Evolutionary conservation across 2,113 vertebrate genomes (phyloP).

Genomic region (Bostrychus sinensis): DNA sequence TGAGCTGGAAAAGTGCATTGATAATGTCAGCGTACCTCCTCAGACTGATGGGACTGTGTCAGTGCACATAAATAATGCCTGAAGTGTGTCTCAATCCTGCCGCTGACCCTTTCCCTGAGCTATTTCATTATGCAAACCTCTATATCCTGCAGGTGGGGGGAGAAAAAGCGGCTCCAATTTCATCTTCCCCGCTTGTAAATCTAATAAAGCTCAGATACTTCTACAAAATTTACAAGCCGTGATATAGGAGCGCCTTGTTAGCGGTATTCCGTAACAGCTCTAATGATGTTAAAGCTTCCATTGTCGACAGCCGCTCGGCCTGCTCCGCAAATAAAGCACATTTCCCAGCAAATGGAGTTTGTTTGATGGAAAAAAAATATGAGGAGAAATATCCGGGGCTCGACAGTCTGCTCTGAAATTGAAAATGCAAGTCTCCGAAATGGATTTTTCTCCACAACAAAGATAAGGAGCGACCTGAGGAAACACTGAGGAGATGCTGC

Average conservation of each 20-base stretch:
- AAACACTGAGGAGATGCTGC: slow-evolving; percentile 29
- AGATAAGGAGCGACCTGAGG: slow-evolving; percentile 39
- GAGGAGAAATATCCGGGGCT: background rate
- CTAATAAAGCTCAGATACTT: slow-evolving; percentile 15
- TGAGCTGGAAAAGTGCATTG: slow-evolving; percentile 54
- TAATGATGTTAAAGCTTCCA: slow-evolving; percentile 14
- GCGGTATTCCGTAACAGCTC: background rate
- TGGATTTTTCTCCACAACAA: slow-evolving; percentile 32
- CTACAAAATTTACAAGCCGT: background rate
- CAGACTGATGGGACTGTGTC: slow-evolving; percentile 27
- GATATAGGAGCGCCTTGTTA: background rate
- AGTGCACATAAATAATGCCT: slow-evolving; percentile 37
- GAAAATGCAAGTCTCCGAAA: slow-evolving; percentile 47
- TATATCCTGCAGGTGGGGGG: background rate
- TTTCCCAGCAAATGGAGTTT: slow-evolving; percentile 7
- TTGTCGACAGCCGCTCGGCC: background rate
- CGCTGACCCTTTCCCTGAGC: slow-evolving; percentile 22
- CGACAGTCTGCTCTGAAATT: slow-evolving; percentile 21
- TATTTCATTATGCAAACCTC: slow-evolving; percentile 47
- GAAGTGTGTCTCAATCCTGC: slow-evolving; percentile 28
- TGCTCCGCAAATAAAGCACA: background rate
- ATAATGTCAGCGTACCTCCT: slow-evolving; percentile 36
- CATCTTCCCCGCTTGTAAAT: background rate
- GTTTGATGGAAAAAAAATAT: slow-evolving; percentile 14
- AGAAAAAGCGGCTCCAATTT: slow-evolving; percentile 12